phyloP scores from a whole-genome alignment of 2,113 vertebrate genomes.

The Kryptolebias marmoratus region DNA sequence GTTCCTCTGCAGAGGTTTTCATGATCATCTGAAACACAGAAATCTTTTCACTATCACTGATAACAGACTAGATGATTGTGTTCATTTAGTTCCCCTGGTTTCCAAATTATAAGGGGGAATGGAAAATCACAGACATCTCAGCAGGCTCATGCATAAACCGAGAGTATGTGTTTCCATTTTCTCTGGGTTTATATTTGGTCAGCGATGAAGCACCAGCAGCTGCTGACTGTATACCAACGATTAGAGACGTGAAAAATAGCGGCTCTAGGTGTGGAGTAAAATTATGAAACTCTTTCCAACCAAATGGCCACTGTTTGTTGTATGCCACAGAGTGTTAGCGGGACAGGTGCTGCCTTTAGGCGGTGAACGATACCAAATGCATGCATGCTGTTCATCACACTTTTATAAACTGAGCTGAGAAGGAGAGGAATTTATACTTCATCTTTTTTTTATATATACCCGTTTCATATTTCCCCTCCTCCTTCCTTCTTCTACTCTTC shows the following conservation, averaged over 20 bases:
- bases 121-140: slow-evolving; percentile 52
- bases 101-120: slow-evolving; percentile 57
- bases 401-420: slow-evolving; percentile 1
- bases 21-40: slow-evolving; percentile 48
- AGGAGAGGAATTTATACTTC: slow-evolving; percentile 27
- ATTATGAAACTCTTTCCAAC: slow-evolving; percentile 49
- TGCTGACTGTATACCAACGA: slow-evolving; percentile 15
- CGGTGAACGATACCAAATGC: slow-evolving; percentile 52
- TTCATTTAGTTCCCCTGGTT: slow-evolving; percentile 58
- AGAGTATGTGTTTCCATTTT: slow-evolving; percentile 45
- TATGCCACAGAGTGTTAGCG: slow-evolving; percentile 58
- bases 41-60: slow-evolving; percentile 38
- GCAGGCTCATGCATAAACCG: slow-evolving; percentile 31
- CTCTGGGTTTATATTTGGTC: slow-evolving; percentile 57
- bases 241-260: slow-evolving; percentile 37
- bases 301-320: slow-evolving; percentile 56
- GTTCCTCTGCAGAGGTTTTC: slow-evolving; percentile 42
- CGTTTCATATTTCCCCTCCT: slow-evolving; percentile 17
- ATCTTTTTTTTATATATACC: slow-evolving; percentile 25
- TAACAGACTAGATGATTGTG: slow-evolving; percentile 55
- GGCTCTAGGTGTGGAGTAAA: slow-evolving; percentile 33
- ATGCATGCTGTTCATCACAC: slow-evolving; percentile 36
- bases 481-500: slow-evolving; percentile 15
- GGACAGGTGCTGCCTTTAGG: slow-evolving; percentile 69
- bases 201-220: slow-evolving; percentile 44